phyloP scores from a whole-genome alignment of 2,888 invertebrate genomes.

The Protodeltote pygarga region DNA sequence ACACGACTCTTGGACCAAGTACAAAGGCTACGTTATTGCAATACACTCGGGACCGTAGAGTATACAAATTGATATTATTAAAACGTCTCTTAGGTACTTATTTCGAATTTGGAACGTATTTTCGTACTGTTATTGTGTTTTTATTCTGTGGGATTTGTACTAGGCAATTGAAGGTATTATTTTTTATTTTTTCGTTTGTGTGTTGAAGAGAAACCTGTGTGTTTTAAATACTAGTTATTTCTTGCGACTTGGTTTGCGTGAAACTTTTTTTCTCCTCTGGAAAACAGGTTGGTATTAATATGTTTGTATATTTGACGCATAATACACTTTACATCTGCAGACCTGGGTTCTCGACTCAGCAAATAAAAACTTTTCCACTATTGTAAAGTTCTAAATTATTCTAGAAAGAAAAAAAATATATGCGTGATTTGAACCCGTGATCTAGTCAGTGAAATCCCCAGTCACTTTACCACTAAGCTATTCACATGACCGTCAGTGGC shows the following conservation, averaged over 20 bases:
- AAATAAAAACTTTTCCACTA: too few relatives aligned
- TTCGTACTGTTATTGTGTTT: constrained; percentile 5
- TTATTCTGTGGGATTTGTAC: constrained; percentile 5
- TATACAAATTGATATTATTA: constrained; percentile 46
- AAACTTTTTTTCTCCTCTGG: background rate
- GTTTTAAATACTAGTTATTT: background rate
- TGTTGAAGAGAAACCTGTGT: background rate
- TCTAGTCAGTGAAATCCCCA: too few relatives aligned
- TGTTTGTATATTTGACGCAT: too few relatives aligned
- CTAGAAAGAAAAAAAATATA: too few relatives aligned
- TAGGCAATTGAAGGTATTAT: background rate
- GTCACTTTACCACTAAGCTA: too few relatives aligned
- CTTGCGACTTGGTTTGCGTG: background rate
- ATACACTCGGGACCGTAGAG: constrained; percentile 27
- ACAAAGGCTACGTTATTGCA: constrained; percentile 49
- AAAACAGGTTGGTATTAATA: too few relatives aligned
- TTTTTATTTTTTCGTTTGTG: background rate
- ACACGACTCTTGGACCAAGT: constrained; percentile 47
- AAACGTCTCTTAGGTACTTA: constrained; percentile 26
- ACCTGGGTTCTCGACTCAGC: too few relatives aligned
- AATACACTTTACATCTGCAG: too few relatives aligned
- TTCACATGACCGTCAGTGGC: too few relatives aligned
- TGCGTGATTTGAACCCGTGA: too few relatives aligned
- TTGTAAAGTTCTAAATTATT: too few relatives aligned
- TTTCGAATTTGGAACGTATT: constrained; percentile 18